Percentiles rank a stretch among this genome's conserved stretches.
Conservation (phyloP, 2,113 vertebrate species). For the Notothenia rossii region DNA sequence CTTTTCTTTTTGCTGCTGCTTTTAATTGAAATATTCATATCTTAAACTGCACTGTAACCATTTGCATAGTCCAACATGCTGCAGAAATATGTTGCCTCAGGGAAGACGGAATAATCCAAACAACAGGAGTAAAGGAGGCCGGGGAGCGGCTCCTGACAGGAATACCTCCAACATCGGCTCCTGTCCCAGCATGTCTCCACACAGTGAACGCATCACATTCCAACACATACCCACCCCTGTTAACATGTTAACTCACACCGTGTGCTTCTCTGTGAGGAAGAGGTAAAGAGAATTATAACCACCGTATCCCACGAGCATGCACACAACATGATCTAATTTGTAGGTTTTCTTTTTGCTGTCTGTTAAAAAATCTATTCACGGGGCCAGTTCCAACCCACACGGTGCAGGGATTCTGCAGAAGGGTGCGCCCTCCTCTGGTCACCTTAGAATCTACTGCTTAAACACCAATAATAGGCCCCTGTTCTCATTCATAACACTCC, state of each 20-base stretch:
- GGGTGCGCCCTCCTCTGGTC: conserved; percentile 52
- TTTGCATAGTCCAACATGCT: background rate
- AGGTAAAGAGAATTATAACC: background rate
- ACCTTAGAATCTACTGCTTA: background rate
- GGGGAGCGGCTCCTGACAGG: background rate
- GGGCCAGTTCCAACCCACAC: background rate
- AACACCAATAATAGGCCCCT: background rate
- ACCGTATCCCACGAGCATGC: background rate
- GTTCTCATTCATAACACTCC: too few species aligned
- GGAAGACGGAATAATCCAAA: conserved; percentile 21
- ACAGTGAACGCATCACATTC: background rate
- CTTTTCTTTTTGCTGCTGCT: too few species aligned
- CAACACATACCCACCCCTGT: background rate
- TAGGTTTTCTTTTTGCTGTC: too few species aligned
- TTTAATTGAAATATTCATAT: too few species aligned
- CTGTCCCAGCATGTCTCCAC: conserved; percentile 52
- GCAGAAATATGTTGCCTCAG: conserved; percentile 44
- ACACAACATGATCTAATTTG: background rate
- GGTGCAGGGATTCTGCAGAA: background rate
- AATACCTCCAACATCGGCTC: conserved; percentile 40
- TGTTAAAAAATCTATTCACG: too few species aligned
- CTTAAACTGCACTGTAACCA: background rate
- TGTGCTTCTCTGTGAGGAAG: background rate
- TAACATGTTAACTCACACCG: background rate
- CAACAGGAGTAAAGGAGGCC: background rate